Base-by-base conservation (phyloP, 2,888 invertebrate species). In the Chymomyza procnemis region DNA sequence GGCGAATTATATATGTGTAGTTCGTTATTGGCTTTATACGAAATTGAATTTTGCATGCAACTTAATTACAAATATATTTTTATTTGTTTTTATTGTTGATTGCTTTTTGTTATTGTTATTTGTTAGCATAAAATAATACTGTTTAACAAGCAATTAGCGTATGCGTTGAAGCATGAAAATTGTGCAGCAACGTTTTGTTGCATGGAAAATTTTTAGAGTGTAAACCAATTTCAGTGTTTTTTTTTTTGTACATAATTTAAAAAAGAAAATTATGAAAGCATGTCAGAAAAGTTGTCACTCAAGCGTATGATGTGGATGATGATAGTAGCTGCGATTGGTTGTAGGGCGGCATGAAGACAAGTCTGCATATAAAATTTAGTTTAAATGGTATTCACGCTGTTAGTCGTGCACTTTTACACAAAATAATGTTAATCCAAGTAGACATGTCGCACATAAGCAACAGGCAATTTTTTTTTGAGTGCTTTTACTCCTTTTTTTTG, bases 81-180 rank as follows among this genome's bases (percentile, higher is more conserved):
- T 68, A 57, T 68, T 71, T 68, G 60, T 68, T 71, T 57, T 65
- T 61, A 52, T 73, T 69, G 61, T 65, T 61, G 66, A 18, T 71
- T 64, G 63, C 67, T 71, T 41, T 41, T 70, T 21, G 59, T 46
- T 64, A 52, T 47, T 41, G 34, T 60, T 61, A 60, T 46, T 54
- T 58, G 52, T 30, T 57, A 61, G 12, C 61, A 72, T 70, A 70
- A 69, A 66, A 74, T 75, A 80, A 85, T 73, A 87, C 70, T 85
- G 78, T 86, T 87, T 80, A 78, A 70, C 74, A 62, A 82, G 75
- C 75, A 87, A 78, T 86, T 84, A 76, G 61, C 69, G 55, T 50
- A 70, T 50, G 66, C 82, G 78, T 50, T 87, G 78, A 86, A 72
- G 76, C 88, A 75, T 88, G 77, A 76, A 83, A 85, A 76, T 75